A percentile compares a stretch with the other conserved stretches of the same genome.
Conservation (phyloP, 2,797 vertebrate genomes). For the Gastrophryne carolinensis region DNA sequence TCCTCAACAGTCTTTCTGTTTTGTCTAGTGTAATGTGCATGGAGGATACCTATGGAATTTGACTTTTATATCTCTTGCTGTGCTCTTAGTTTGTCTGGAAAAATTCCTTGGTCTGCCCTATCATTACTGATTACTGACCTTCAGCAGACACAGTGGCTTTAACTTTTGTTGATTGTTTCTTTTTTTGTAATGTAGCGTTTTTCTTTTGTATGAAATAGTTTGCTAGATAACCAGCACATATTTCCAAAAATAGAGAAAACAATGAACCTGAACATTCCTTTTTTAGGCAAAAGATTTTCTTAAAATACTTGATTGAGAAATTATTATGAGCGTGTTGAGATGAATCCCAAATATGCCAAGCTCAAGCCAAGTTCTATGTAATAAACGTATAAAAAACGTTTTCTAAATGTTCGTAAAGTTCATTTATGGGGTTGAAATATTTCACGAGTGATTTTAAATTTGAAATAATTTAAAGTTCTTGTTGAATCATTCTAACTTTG, state of each 20-base stretch:
- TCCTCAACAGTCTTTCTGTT: not conserved
- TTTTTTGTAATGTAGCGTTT: not conserved
- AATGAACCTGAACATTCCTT: constrained; percentile 25
- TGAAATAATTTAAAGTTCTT: no score
- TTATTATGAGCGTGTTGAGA: constrained; percentile 21
- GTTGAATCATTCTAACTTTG: no score
- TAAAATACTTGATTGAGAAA: constrained; percentile 31
- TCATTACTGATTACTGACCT: constrained; percentile 39
- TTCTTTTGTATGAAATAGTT: not conserved
- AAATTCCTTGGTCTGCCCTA: not conserved
- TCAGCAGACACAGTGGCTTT: not conserved
- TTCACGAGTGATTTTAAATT: no score
- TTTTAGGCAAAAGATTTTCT: constrained; percentile 36
- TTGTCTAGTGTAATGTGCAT: not conserved
- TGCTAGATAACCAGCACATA: not conserved
- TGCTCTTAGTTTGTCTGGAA: constrained; percentile 3
- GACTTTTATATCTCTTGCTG: not conserved
- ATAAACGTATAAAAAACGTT: not conserved
- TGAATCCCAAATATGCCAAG: constrained; percentile 3
- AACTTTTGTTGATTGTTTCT: not conserved
- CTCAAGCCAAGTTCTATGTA: constrained; percentile 9
- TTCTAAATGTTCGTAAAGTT: no score
- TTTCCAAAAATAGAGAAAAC: not conserved
- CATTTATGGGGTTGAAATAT: no score
- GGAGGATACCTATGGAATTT: constrained; percentile 17